Base-by-base conservation (phyloP, 2,113 vertebrate species). In the Cyanistes caeruleus region DNA sequence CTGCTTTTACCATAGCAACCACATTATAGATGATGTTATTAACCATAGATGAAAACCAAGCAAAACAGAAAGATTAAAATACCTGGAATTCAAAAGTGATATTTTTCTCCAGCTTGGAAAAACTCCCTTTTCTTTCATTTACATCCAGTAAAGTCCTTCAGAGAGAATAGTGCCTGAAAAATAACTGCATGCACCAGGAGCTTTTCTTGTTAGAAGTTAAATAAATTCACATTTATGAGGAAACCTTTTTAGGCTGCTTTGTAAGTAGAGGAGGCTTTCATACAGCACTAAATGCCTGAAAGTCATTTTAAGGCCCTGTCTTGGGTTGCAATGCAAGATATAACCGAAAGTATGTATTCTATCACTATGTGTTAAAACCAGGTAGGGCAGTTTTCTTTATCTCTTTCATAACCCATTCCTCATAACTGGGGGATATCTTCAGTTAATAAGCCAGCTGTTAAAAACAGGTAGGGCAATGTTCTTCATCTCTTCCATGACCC, bases 1-100 rank as follows among this genome's bases (percentile, higher is more conserved):
- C 93, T 94, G 37, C 44, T 87, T 92, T 93, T 84, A 88, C 95
- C 72, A 91, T 93, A 78, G 96, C 76, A 96, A 96, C 88, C 68
- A 84, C 5, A 2, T 84, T 88, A 81, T 30, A 90, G 83, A 88
- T 72, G 44, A 94, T 70, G 90, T 89, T 90, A 93, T 90, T 90
- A 89, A 94, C 41, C 83, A 81, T 5, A 93, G 72, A 93, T 78
- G 52, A 95, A 95, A 94, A 81, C 64, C 52, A 79, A 87, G 37
- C 39, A 85, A 96, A 89, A 48, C 22, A 90, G 64, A 90, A 93
- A 92, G 44, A 94, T 88, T 90, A 90, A 67, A 96, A 94, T 80
- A 75, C 35, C 62, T 81, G 51, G 30, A 91, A 95, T 94, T 92
- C 39, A 91, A 93, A 93, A 85, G 51, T 70, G 30, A 43, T 31